Evolutionary conservation across 1,140 invertebrate genomes (phyloP).

Genomic region (Idris sp.): DNA sequence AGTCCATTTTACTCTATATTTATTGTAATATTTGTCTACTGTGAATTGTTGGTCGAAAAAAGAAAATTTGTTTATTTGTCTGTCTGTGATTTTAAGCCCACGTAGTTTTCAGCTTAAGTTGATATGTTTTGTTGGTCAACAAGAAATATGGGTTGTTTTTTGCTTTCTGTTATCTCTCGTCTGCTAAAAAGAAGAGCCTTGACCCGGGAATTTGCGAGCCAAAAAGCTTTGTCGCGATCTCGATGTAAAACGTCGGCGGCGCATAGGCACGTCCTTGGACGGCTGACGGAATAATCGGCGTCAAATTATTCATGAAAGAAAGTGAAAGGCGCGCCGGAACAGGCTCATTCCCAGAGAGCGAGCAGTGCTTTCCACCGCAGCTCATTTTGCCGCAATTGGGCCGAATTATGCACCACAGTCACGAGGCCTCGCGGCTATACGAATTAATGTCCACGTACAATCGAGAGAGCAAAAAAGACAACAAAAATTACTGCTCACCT

Average conservation of each 20-base stretch:
- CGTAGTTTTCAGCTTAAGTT: too few relatives aligned
- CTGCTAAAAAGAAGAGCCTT: too few relatives aligned
- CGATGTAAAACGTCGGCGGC: slow-evolving; percentile 10
- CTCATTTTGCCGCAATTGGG: slow-evolving; percentile 39
- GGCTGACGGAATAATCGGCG: slow-evolving; percentile 40
- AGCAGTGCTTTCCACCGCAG: slow-evolving; percentile 37
- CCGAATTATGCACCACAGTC: slow-evolving; percentile 37
- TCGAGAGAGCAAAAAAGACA: neutral
- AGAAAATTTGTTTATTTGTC: too few relatives aligned
- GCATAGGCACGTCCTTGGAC: slow-evolving; percentile 36
- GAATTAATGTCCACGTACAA: slow-evolving; percentile 29
- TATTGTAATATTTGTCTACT: too few relatives aligned
- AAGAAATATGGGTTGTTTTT: too few relatives aligned
- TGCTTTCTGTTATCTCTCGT: too few relatives aligned
- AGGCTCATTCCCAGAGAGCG: slow-evolving; percentile 21
- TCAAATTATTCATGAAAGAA: slow-evolving; percentile 63
- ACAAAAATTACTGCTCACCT: slow-evolving; percentile 1
- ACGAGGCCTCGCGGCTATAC: slow-evolving; percentile 40
- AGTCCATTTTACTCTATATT: too few relatives aligned
- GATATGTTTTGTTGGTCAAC: too few relatives aligned
- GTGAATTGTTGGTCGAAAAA: too few relatives aligned
- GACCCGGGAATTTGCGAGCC: slow-evolving; percentile 30
- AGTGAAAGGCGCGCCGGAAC: slow-evolving; percentile 67
- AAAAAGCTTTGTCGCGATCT: slow-evolving; percentile 20
- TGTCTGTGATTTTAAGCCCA: too few relatives aligned